Base-by-base conservation (phyloP, 2,113 vertebrate genomes). In the Callipepla squamata region DNA sequence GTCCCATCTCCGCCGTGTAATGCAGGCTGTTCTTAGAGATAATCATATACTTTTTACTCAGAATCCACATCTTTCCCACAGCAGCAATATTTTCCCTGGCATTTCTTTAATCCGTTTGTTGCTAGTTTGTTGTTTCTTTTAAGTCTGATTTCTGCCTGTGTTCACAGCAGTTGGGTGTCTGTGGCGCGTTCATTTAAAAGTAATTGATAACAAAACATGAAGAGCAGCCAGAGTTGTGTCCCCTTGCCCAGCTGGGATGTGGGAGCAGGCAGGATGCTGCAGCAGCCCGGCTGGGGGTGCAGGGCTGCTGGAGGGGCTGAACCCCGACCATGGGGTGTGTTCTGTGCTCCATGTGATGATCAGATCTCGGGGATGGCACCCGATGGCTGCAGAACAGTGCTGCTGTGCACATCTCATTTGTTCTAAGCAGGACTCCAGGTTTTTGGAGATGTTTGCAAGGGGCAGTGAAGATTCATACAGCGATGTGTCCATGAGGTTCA, bases 401-500 rank as follows among this genome's bases (percentile, higher is more conserved):
- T 67, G 45, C 15, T 51, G 30, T 32, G 72, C 32, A 40, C 44
- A 19, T 87, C 89, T 94, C 73, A 92, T 96, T 96, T 94, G 59
- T 95, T 90, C 87, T 92, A 94, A 97, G 85, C 93, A 95, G 17
- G 95, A 91, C 93, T 96, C 90, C 93, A 92, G 95, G 86, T 86
- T 93, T 90, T 79, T 53, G 62, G 47, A 8, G 26, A 57, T 61
- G 53, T 77, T 95, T 97, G 94, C 55, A 2, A 70, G 83, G 87
- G 95, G 90, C 91, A 93, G 38, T 82, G 48, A 90, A 96, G 97
- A 97, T 93, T 22, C 87, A 9, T 59, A 1, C 82, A 47, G 50
- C 96, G 96, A 97, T 95, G 92, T 89, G 90, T 97, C 96, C 95
- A 36, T 92, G 91, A 97, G 97, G 95, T 94, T 91, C 92, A 93